A percentile compares a stretch with the other conserved stretches of the same genome.
Conservation (phyloP, 1,140 invertebrate genomes). For the Mylabris phalerata region DNA sequence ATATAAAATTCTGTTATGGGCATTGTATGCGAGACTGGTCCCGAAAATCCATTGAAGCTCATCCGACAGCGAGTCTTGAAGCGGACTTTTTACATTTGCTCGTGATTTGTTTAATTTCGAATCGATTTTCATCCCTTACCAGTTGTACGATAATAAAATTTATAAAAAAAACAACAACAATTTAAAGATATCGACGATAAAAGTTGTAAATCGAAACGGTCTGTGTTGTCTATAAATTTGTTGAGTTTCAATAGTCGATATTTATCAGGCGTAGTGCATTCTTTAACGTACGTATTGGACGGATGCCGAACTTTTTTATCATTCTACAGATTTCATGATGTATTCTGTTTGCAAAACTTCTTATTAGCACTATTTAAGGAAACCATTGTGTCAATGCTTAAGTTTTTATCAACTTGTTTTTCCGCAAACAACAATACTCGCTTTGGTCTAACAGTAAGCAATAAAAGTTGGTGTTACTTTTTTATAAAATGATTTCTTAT, state of each 20-base stretch:
- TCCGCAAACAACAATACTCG: conserved; percentile 27
- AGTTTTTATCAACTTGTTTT: conserved; percentile 23
- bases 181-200: conserved; percentile 6
- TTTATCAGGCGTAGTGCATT: conserved; percentile 27
- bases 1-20: conserved; percentile 14
- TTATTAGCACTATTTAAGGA: conserved; percentile 36
- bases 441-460: conserved; percentile 22
- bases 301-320: conserved; percentile 30
- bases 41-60: conserved; percentile 2
- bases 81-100: conserved; percentile 5
- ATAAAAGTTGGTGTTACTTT: conserved; percentile 12
- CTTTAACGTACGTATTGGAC: conserved; percentile 26
- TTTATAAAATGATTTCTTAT: too few relatives aligned
- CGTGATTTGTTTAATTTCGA: not conserved
- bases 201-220: conserved; percentile 31
- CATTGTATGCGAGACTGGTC: conserved; percentile 10
- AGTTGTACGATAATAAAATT: not conserved
- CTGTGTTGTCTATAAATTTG: conserved; percentile 34
- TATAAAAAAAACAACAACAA: conserved; percentile 13
- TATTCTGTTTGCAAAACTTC: conserved; percentile 32
- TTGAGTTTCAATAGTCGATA: conserved; percentile 24
- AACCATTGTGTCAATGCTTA: conserved; percentile 32
- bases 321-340: conserved; percentile 35
- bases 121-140: not conserved
- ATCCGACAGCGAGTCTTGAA: conserved; percentile 1